Percentiles rank a stretch among this genome's conserved stretches.
phyloP scores from a whole-genome alignment of 2,888 invertebrate species.

The Acrobeloides nanus region DNA sequence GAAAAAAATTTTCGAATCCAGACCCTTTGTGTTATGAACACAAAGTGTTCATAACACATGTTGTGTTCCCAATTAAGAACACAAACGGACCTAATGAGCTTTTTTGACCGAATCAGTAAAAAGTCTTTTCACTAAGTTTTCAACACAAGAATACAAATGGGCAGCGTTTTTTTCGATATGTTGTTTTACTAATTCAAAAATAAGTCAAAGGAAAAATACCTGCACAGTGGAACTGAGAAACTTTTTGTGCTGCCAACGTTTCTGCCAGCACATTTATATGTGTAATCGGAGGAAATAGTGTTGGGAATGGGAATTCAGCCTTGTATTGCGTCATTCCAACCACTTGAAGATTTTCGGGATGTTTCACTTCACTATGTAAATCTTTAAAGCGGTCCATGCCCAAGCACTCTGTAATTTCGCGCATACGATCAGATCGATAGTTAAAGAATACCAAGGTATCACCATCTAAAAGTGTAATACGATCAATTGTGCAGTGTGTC shows the following conservation, averaged over 20 bases:
- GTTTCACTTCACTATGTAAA: constrained; percentile 33
- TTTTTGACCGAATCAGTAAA: too few species aligned
- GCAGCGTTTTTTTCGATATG: too few species aligned
- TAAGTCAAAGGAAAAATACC: constrained; percentile 27
- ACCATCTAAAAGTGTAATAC: constrained; percentile 45
- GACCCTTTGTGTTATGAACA: too few species aligned
- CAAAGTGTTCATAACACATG: too few species aligned
- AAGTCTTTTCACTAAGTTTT: too few species aligned
- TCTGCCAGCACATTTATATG: constrained; percentile 57
- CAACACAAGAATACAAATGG: too few species aligned
- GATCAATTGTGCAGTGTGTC: too few species aligned
- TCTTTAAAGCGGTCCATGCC: constrained; percentile 48
- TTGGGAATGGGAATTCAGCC: constrained; percentile 55
- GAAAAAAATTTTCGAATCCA: too few species aligned
- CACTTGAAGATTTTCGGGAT: constrained; percentile 38
- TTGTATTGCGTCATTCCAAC: constrained; percentile 58
- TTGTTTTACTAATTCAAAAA: too few species aligned
- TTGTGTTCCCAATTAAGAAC: too few species aligned
- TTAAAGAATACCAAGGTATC: constrained; percentile 58
- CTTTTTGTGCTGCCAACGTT: constrained; percentile 53
- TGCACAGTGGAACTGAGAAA: constrained; percentile 57
- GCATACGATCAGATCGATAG: constrained; percentile 57
- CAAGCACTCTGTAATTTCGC: constrained; percentile 55
- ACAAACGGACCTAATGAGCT: too few species aligned
- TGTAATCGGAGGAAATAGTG: constrained; percentile 55